A percentile compares a stretch with the other conserved stretches of the same genome.
These are phyloP conservation scores for Heliconius melpomene DNA, from an alignment of 1,140 invertebrate species.

Conservation along the genomic window DNA sequence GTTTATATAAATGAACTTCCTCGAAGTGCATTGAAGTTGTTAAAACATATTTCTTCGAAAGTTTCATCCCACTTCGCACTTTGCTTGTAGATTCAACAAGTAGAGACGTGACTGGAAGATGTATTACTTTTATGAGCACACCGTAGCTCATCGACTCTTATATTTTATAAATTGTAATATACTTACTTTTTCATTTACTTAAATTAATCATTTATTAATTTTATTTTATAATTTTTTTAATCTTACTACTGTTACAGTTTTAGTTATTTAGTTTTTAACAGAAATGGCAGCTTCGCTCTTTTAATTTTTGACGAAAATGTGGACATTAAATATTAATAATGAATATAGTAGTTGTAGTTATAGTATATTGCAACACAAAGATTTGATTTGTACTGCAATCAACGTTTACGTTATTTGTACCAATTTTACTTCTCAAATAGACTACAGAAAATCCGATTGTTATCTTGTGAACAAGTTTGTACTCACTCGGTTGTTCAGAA, in stretches of 20 bases:
- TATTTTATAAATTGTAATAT: background rate
- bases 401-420: constrained; percentile 15
- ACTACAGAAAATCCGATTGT: background rate
- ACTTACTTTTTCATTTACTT: background rate
- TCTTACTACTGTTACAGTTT: too few relatives aligned
- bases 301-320: too few relatives aligned
- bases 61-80: constrained; percentile 32
- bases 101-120: constrained; percentile 34
- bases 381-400: background rate
- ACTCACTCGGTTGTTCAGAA: background rate
- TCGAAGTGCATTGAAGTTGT: constrained; percentile 12
- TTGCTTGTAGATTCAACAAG: constrained; percentile 39
- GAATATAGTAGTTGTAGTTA: background rate
- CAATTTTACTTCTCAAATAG: constrained; percentile 16
- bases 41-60: constrained; percentile 23
- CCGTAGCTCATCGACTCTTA: background rate
- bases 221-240: background rate
- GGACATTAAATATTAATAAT: background rate
- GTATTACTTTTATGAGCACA: constrained; percentile 26
- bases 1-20: constrained; percentile 10
- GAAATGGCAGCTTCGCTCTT: too few relatives aligned
- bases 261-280: too few relatives aligned
- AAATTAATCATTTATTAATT: background rate
- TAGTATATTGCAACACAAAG: background rate
- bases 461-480: constrained; percentile 10